Base-by-base conservation (phyloP, 35 echinoderm and acorn worm genomes). In the Ptychodera flava region DNA sequence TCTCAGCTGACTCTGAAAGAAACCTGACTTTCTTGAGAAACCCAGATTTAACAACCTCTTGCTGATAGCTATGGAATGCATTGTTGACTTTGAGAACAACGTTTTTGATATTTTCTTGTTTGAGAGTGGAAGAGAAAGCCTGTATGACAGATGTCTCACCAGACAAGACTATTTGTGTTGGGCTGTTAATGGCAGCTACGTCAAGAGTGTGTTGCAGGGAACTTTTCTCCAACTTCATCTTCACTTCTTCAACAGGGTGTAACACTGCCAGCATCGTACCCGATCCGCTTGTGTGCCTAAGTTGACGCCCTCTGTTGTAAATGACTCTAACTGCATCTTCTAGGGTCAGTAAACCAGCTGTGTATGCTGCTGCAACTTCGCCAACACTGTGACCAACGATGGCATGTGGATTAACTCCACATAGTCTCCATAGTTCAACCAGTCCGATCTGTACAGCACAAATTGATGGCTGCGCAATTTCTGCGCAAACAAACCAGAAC, bases 51-150 rank as follows among this genome's bases (percentile, higher is more conserved):
- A 95, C 35, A 1, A 76, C 76, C 16, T 95, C 93, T 79, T 95
- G 93, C 77, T 95, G 93, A 64, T 82, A 88, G 80, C 93, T 95
- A 78, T 95, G 93, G 36, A 95, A 95, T 31, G 93, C 93, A 83
- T 95, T 95, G 34, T 91, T 78, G 16, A 95, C 89, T 45, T 95
- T 95, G 52, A 95, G 78, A 6, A 33, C n/a, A 16, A 85, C 81
- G 36, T 86, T 88, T 35, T 80, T 77, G 31, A 89, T 82, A n/a
- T 86, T 38, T 35, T 91, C 86, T 36, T 76, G 15, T 34, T 89
- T 86, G 0, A 91, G 34, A 1, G 78, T n/a, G 16, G 88, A 33
- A 29, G 82, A 38, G 38, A 95, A 36, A 34, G 33, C 27, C 15
- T 89, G 79, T 29, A 95, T 78, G 31, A 37, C 35, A 32, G 31